A percentile compares a stretch with the other conserved stretches of the same genome.
Conservation (phyloP, 2,113 vertebrate genomes). For the Melierax canorus region DNA sequence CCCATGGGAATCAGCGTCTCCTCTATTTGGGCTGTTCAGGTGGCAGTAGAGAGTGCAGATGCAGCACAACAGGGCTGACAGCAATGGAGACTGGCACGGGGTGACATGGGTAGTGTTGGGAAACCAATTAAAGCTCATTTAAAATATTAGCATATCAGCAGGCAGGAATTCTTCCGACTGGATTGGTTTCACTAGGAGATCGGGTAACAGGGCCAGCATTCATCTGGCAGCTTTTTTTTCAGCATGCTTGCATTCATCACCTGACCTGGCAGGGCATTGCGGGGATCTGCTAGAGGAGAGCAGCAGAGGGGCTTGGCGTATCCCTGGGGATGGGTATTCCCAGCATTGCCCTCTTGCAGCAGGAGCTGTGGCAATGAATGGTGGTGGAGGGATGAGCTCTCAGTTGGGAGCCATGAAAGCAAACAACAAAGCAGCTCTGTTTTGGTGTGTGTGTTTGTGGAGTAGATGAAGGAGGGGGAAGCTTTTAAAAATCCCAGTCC, state of each 20-base stretch:
- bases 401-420: background rate
- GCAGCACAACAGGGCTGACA: background rate
- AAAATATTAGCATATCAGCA: constrained; percentile 14
- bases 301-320: background rate
- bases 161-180: background rate
- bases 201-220: background rate
- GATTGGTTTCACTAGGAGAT: background rate
- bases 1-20: background rate
- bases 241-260: background rate
- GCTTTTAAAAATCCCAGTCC: background rate
- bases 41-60: background rate
- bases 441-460: background rate
- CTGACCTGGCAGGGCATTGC: background rate
- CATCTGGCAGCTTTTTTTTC: background rate
- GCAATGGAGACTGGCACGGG: background rate
- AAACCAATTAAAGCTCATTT: constrained; percentile 31
- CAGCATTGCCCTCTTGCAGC: fast-evolving
- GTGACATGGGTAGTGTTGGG: background rate
- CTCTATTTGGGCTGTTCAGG: background rate
- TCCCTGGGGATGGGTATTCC: background rate
- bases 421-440: background rate
- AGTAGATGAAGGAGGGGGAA: background rate
- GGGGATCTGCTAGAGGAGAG: background rate
- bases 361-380: background rate
- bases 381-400: background rate